A percentile compares a stretch with the other conserved stretches of the same genome.
phyloP scores from a whole-genome alignment of 1,140 invertebrate species.

The Musca domestica region DNA sequence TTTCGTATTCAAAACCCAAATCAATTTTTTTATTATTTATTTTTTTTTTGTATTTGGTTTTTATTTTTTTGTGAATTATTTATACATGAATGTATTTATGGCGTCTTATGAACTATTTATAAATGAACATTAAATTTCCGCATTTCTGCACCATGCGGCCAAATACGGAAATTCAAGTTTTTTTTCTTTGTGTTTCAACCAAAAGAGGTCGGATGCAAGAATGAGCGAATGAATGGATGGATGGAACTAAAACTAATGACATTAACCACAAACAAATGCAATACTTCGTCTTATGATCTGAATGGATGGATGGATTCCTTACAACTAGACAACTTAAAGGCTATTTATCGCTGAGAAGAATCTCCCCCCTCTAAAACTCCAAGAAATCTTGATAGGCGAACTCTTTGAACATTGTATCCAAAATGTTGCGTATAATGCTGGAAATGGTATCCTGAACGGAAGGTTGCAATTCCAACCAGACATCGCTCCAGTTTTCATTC shows the following conservation, averaged over 20 bases:
- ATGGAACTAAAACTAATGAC: neutral
- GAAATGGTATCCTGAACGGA: constrained; percentile 59
- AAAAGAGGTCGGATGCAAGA: too few relatives aligned
- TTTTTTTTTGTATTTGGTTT: too few relatives aligned
- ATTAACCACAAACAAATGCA: constrained; percentile 2
- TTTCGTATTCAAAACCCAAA: too few relatives aligned
- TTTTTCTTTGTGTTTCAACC: too few relatives aligned
- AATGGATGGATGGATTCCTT: too few relatives aligned
- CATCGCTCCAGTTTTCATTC: constrained; percentile 62
- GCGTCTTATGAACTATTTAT: constrained; percentile 7
- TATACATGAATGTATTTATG: too few relatives aligned
- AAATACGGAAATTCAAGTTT: constrained; percentile 17
- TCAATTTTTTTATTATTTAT: too few relatives aligned
- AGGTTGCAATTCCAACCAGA: constrained; percentile 60
- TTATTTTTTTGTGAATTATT: too few relatives aligned
- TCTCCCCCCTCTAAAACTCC: constrained; percentile 26
- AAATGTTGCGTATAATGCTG: constrained; percentile 58
- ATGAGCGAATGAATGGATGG: too few relatives aligned
- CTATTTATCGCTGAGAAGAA: neutral
- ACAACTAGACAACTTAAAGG: neutral
- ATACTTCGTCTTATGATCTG: neutral
- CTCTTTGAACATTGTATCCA: constrained; percentile 42
- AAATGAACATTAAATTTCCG: constrained; percentile 16
- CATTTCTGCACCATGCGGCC: neutral
- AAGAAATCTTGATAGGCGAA: constrained; percentile 50